These are phyloP conservation scores for Druon quercuslanigerum DNA, from an alignment of 1,140 invertebrate species.

Conservation along the genomic window DNA sequence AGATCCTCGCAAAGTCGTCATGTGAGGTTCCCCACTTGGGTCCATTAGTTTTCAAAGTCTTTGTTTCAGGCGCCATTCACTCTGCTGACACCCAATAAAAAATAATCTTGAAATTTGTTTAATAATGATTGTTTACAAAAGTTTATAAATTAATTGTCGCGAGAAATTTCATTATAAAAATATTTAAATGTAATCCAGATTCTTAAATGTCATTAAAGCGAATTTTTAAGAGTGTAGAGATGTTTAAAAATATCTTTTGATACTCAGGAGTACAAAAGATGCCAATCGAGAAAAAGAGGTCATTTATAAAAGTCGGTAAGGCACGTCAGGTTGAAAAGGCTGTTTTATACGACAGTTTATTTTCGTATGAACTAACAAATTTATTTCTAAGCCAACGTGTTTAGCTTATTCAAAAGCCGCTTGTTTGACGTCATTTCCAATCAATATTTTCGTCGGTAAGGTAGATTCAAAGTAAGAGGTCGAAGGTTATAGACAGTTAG, in stretches of 20 bases:
- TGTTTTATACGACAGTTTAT: slow-evolving; percentile 9
- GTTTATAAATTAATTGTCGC: background rate
- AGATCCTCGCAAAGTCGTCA: too few relatives aligned
- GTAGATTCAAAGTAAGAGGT: background rate
- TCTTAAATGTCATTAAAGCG: background rate
- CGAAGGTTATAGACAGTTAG: background rate
- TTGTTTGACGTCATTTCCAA: slow-evolving; percentile 7
- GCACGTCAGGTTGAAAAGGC: background rate
- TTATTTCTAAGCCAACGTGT: slow-evolving; percentile 4
- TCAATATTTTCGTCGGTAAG: background rate
- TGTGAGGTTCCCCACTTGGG: too few relatives aligned
- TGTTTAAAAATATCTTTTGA: background rate
- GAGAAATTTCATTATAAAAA: too few relatives aligned
- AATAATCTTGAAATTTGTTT: background rate
- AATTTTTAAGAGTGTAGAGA: background rate
- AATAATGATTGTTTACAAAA: too few relatives aligned
- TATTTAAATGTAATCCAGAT: background rate
- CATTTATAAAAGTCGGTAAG: background rate
- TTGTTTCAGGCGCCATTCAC: too few relatives aligned
- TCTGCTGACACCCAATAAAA: too few relatives aligned
- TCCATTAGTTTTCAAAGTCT: too few relatives aligned
- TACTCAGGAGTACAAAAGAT: background rate
- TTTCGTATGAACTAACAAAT: slow-evolving; percentile 15
- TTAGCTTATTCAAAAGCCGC: slow-evolving; percentile 21
- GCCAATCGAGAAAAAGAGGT: background rate